Conservation (phyloP, 2,113 vertebrate species). For the Archilochus colubris region DNA sequence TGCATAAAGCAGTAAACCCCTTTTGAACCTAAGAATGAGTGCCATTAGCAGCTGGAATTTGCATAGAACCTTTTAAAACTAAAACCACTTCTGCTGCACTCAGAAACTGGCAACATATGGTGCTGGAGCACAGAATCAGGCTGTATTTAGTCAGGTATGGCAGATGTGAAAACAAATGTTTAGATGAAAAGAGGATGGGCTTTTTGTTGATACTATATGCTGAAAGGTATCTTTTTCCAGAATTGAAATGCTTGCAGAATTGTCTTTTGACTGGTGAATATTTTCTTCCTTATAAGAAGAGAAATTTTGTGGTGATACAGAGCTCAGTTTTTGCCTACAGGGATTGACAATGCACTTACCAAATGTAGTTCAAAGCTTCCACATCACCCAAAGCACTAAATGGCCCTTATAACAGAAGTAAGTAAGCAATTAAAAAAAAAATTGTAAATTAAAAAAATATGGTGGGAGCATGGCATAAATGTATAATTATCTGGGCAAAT, state of each 20-base stretch:
- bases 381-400: not conserved
- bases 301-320: not conserved
- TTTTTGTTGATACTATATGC: not conserved
- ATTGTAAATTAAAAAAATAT: not conserved
- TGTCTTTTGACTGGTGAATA: not conserved
- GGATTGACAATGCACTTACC: not conserved
- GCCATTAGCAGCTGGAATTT: slow-evolving; percentile 31
- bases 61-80: slow-evolving; percentile 24
- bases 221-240: not conserved
- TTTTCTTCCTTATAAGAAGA: not conserved
- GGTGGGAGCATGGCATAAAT: not conserved
- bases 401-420: not conserved
- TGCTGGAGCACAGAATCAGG: not conserved
- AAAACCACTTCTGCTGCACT: not conserved
- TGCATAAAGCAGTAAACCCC: not conserved
- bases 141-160: not conserved
- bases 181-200: not conserved
- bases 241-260: not conserved
- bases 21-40: slow-evolving; percentile 27
- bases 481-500: not conserved
- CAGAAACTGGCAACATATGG: not conserved
- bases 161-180: slow-evolving; percentile 22
- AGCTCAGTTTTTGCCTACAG: not conserved
- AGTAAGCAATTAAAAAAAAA: not conserved
- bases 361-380: not conserved